Percentiles rank a stretch among this genome's conserved stretches.
These are phyloP conservation scores for Helogale parvula DNA, from an alignment of 2,113 vertebrate species.

Conservation along the genomic window DNA sequence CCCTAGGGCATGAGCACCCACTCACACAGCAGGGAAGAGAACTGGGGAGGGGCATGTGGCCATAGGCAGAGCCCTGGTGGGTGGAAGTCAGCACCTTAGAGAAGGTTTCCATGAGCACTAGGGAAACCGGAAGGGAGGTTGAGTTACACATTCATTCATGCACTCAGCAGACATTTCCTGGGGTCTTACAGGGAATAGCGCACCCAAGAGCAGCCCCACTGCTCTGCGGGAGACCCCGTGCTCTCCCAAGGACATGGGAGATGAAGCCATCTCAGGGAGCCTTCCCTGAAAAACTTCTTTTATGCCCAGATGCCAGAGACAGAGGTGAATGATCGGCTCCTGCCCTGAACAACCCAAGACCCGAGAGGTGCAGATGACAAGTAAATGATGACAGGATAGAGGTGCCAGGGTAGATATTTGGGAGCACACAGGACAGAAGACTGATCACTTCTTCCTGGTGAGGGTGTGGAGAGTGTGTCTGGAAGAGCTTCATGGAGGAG, in stretches of 20 bases:
- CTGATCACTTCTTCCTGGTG: neutral
- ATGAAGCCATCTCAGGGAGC: neutral
- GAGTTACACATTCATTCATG: neutral
- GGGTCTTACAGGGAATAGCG: neutral
- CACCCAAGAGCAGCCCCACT: neutral
- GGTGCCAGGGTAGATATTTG: too few species aligned
- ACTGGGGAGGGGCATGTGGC: neutral
- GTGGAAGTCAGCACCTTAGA: neutral
- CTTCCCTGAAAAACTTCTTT: neutral
- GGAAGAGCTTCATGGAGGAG: neutral
- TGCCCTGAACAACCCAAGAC: neutral
- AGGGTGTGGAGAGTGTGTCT: neutral
- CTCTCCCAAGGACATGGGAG: neutral
- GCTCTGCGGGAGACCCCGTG: neutral
- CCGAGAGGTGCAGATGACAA: neutral
- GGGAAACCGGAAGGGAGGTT: neutral
- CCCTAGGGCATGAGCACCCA: neutral
- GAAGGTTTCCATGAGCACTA: neutral
- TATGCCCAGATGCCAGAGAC: neutral
- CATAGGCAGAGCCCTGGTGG: neutral
- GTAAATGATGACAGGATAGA: neutral
- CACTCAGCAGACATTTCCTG: neutral
- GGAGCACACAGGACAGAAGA: neutral
- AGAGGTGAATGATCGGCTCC: neutral
- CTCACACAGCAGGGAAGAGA: neutral